Base-by-base conservation (phyloP, 2,888 invertebrate species). In the Melinaea menophilus region DNA sequence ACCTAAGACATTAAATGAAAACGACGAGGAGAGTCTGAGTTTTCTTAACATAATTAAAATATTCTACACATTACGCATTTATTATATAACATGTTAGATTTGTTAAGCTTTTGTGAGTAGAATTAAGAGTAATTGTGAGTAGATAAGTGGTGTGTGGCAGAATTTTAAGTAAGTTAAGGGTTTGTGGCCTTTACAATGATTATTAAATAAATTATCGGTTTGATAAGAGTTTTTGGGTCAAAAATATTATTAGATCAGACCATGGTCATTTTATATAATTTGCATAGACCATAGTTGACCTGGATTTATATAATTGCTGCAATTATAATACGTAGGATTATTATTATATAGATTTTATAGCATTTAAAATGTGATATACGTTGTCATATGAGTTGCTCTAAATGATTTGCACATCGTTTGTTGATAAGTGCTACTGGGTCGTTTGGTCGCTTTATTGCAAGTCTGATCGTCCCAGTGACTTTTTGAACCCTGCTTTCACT, bases 401-500 rank as follows among this genome's bases (percentile, higher is more conserved):
- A 31, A 51, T 51, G 31, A 22, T 51, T 51, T 51, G 7, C 31
- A 31, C 31, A 51, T 31, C 51, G 51, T 41, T 5, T 5, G 3
- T 41, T 11, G 9, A 7, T 7, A 31, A 31, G 22, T 51, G 51
- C 51, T 51, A 51, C 31, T 51, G 51, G 51, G 4, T 51, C 48
- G 22, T 51, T 31, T 31, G 22, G 51, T 22, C 11, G 22, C 22
- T 22, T 22, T 22, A 22, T 22, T 22, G 11, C 41, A 41, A 41
- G 41, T 51, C 51, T 51, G 31, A 48, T 48, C 48, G 51, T 51
- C 9, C 51, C 51, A 51, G 31, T 85, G 84, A 85, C 85, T 82
- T 86, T 80, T 85, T 88, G 85, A 87, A 88, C 86, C 78, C 77
- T 70, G 81, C 88, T 89, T 88, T 88, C 87, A 83, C 88, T 75